These are phyloP conservation scores for Hemiprocne comata DNA, from an alignment of 2,113 vertebrate genomes.

Conservation along the genomic window DNA sequence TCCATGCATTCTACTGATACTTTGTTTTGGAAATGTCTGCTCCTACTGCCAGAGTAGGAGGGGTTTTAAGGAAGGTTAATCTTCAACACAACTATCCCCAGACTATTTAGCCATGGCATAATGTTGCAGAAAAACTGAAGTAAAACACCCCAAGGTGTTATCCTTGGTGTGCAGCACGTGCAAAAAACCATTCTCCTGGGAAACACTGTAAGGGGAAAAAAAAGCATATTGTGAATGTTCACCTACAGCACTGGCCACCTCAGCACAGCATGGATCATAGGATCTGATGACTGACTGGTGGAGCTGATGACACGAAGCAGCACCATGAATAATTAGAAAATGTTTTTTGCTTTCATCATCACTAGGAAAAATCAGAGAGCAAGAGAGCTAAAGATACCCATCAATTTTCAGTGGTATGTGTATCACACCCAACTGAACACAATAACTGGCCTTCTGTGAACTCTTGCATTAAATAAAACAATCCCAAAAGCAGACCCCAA, in stretches of 20 bases:
- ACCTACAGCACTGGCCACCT: not conserved
- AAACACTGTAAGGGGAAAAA: not conserved
- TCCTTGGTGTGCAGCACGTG: not conserved
- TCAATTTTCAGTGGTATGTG: not conserved
- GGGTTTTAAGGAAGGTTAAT: not conserved
- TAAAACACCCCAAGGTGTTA: not conserved
- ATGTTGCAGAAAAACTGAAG: not conserved
- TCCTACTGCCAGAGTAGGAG: not conserved
- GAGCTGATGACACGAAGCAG: not conserved
- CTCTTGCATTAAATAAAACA: not conserved
- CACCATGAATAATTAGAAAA: not conserved
- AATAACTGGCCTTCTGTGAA: not conserved
- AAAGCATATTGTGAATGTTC: not conserved
- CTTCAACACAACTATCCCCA: not conserved
- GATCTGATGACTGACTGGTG: not conserved
- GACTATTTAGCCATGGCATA: not conserved
- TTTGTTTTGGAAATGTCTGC: not conserved
- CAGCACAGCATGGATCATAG: not conserved
- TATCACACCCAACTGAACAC: not conserved
- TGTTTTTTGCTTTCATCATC: not conserved
- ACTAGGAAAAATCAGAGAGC: not conserved
- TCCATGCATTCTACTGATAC: not conserved
- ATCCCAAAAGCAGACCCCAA: not conserved
- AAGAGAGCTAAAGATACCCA: not conserved
- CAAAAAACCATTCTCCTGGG: not conserved